Base-by-base conservation (phyloP, 1,140 invertebrate species). In the Campoletis sonorensis region DNA sequence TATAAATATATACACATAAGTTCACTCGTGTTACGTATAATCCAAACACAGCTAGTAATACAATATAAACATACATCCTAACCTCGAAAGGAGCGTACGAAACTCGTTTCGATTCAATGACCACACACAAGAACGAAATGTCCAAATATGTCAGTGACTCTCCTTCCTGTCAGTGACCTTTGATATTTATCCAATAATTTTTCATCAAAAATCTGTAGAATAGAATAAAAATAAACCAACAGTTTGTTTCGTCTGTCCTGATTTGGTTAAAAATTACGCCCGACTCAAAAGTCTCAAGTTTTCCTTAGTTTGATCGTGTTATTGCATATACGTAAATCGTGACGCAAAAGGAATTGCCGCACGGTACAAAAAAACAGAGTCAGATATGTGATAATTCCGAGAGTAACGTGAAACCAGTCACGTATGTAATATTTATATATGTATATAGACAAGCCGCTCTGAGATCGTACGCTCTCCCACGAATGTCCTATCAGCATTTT, bases 321-420 rank as follows among this genome's bases (percentile, higher is more conserved):
- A 1, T 18, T n/a, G 40, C 33, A 8, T 18, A 18, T 71, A n/a
- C n/a, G 30, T 23, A 45, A 21, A 64, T n/a, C 0, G 26, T 72
- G 70, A 72, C 70, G 70, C 70, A 72, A 72, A 71, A 72, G 70
- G 70, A 49, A 72, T 45, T 49, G 70, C 70, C 70, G 40, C 33
- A 23, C 70, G 70, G 23, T 8, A 33, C 68, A 70, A 70, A 40
- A n/a, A 37, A 8, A 37, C 16, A 21, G 15, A 49, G 33, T 23
- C 4, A 72, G 33, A 37, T 45, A 45, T 11, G 70, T 45, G 40
- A 51, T 71, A 86, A 83, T 75, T 79, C 68, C 70, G 45, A 79
- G 15, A 68, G 84, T 70, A 86, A 86, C 82, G 71, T 79, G 72
- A 82, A 82, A 68, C 58, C 51, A 83, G 77, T 84, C 85, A 85